These are phyloP conservation scores for Montipora efflorescens DNA, from an alignment of 64 coral and sea anemone species.

Conservation along the genomic window DNA sequence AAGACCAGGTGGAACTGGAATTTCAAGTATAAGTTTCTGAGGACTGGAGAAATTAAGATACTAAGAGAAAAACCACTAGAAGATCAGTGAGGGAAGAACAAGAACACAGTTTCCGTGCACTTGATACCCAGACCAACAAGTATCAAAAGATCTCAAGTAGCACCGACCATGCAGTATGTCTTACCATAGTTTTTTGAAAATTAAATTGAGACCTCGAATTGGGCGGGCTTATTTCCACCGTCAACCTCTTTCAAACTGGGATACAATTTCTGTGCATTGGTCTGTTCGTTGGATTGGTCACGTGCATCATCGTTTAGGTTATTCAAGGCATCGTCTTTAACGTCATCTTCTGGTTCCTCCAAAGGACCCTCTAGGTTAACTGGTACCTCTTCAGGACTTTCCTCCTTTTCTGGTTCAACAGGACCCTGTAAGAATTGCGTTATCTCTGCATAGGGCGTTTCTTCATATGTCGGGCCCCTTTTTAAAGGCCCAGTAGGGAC, in stretches of 20 bases:
- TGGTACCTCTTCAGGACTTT: not conserved
- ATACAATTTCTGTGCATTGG: not conserved
- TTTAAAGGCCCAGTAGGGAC: not conserved
- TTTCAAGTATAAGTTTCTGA: too few species aligned
- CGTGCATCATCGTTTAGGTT: not conserved
- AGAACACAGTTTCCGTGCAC: too few species aligned
- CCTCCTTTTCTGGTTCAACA: not conserved
- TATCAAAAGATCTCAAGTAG: too few species aligned
- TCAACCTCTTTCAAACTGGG: not conserved
- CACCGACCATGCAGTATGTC: not conserved
- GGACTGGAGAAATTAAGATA: too few species aligned
- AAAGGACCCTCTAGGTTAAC: not conserved
- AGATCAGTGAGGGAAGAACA: too few species aligned
- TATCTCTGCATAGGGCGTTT: conserved; percentile 39
- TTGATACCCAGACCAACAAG: too few species aligned
- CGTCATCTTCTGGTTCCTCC: not conserved
- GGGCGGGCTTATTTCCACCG: not conserved
- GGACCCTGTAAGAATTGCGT: conserved; percentile 24
- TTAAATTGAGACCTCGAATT: conserved; percentile 11
- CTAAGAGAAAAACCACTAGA: too few species aligned
- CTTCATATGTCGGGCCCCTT: conserved; percentile 2
- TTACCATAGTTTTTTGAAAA: not conserved
- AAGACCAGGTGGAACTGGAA: too few species aligned
- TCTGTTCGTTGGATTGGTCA: not conserved
- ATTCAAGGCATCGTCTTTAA: not conserved